Evolutionary conservation across 1,140 invertebrate species (phyloP).

Genomic region (Drosophila melanogaster): DNA sequence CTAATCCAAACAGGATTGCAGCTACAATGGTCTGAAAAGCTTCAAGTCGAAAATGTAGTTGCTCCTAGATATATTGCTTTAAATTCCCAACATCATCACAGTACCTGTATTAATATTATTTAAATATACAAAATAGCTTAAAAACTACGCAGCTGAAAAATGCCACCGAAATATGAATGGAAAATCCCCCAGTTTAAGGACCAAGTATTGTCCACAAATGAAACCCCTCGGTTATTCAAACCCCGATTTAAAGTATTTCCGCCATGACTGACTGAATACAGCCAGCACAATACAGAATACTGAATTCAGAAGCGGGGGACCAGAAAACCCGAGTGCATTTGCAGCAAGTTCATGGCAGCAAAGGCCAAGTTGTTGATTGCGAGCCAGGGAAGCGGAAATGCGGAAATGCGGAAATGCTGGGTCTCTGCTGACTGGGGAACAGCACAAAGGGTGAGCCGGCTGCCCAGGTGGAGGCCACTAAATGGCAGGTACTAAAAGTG

Average conservation of each 20-base stretch:
- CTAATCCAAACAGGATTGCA: background rate
- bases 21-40: background rate
- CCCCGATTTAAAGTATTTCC: constrained; percentile 25
- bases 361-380: constrained; percentile 41
- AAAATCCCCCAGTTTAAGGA: background rate
- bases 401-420: constrained; percentile 6
- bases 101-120: too few relatives aligned
- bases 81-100: too few relatives aligned
- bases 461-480: constrained; percentile 38
- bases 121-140: too few relatives aligned
- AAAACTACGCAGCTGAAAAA: too few relatives aligned
- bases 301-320: constrained; percentile 12
- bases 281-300: constrained; percentile 21
- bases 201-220: background rate
- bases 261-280: constrained; percentile 6
- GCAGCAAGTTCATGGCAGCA: constrained; percentile 45
- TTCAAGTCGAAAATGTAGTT: background rate
- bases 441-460: constrained; percentile 10
- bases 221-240: constrained; percentile 6
- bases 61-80: too few relatives aligned
- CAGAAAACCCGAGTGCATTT: constrained; percentile 30
- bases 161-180: background rate
- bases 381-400: constrained; percentile 47
- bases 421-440: background rate
- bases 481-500: constrained; percentile 43